Conservation (phyloP, 2,113 vertebrate species). For the Pterocles orientalis region DNA sequence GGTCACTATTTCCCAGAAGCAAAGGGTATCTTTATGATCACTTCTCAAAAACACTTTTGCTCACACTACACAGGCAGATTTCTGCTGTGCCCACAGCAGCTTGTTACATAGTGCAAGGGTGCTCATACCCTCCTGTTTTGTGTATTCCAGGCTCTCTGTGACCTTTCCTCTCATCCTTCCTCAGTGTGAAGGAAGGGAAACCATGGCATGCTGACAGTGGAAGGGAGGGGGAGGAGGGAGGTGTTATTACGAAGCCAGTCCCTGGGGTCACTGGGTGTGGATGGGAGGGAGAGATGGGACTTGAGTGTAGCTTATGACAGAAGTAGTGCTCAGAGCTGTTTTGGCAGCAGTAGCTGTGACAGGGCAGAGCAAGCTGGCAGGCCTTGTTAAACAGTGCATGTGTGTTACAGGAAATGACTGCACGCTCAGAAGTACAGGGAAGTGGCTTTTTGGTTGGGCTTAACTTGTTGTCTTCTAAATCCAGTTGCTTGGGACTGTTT, state of each 20-base stretch:
- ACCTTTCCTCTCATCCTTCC: not conserved
- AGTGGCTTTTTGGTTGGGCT: not conserved
- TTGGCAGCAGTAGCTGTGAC: not conserved
- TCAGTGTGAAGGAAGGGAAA: not conserved
- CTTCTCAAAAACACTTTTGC: not conserved
- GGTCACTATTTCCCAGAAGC: not conserved
- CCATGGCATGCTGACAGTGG: not conserved
- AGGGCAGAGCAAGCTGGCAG: not conserved
- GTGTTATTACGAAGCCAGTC: not conserved
- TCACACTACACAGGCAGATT: fast-evolving
- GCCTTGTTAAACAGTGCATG: not conserved
- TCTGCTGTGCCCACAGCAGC: not conserved
- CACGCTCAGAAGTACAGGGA: not conserved
- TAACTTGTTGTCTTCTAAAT: not conserved
- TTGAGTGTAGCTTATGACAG: not conserved
- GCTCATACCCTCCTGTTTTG: not conserved
- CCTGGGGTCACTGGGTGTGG: not conserved
- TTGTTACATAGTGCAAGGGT: not conserved
- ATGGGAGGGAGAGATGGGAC: not conserved
- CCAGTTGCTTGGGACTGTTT: not conserved
- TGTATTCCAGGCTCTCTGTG: not conserved
- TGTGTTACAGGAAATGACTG: not conserved
- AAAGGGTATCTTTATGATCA: not conserved
- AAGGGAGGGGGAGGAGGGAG: not conserved
- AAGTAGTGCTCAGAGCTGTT: not conserved